Evolutionary conservation across 2,113 vertebrate genomes (phyloP).

Genomic region (Henicopernis longicauda): DNA sequence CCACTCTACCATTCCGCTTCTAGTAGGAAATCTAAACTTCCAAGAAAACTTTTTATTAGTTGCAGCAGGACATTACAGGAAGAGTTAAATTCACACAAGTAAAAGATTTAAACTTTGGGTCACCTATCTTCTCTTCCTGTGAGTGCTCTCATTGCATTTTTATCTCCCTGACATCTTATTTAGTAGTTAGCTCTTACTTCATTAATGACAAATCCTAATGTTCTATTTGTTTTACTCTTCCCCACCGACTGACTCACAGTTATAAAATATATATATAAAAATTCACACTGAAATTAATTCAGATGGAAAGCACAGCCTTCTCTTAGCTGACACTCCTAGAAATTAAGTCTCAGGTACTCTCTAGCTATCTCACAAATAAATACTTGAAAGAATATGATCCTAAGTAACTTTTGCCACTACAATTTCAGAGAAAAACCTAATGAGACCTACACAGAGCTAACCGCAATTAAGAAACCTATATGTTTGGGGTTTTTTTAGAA

Average conservation of each 20-base stretch:
- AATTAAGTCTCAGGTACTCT: background rate
- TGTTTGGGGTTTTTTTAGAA: background rate
- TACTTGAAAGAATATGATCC: background rate
- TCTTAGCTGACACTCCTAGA: background rate
- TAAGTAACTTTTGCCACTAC: background rate
- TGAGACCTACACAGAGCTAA: background rate
- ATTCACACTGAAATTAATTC: background rate
- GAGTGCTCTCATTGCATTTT: background rate
- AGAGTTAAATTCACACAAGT: background rate
- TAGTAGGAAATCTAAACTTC: background rate
- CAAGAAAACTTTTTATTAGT: background rate
- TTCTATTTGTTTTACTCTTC: background rate
- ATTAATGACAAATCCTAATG: background rate
- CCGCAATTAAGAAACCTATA: fast-evolving
- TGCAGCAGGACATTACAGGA: background rate
- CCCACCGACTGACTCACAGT: background rate
- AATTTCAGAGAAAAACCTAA: background rate
- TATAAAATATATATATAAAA: background rate
- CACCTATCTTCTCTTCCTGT: background rate
- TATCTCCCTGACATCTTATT: background rate
- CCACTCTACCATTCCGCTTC: background rate
- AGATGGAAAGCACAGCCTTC: background rate
- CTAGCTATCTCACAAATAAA: background rate
- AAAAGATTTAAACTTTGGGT: background rate
- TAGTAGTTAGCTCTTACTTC: background rate